A percentile compares a stretch with the other conserved stretches of the same genome.
Conservation (phyloP, 2,797 vertebrate genomes). For the Morelia viridis region DNA sequence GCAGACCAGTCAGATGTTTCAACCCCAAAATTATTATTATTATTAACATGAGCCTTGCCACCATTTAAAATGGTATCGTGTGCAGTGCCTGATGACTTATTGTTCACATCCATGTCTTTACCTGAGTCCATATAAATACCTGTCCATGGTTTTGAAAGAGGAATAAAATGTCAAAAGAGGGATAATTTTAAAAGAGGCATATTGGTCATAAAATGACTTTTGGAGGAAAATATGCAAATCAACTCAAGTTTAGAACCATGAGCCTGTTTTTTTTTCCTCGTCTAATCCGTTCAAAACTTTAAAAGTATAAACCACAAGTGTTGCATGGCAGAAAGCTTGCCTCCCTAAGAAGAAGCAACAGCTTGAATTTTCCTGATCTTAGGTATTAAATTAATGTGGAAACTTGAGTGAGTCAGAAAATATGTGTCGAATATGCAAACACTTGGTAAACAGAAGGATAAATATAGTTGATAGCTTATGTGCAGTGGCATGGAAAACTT, state of each 20-base stretch:
- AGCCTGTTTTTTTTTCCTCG: conserved; percentile 29
- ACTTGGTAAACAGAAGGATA: conserved; percentile 67
- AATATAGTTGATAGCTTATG: conserved; percentile 66
- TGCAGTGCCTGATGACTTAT: background rate
- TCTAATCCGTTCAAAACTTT: conserved; percentile 18
- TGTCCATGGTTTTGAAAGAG: background rate
- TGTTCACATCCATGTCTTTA: background rate
- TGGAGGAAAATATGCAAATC: conserved; percentile 30
- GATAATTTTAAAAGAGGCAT: too few relatives aligned
- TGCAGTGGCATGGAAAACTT: conserved; percentile 52
- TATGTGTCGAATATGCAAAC: conserved; percentile 51
- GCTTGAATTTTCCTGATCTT: conserved; percentile 21
- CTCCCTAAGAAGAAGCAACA: conserved; percentile 16
- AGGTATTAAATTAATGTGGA: conserved; percentile 39
- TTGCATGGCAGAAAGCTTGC: conserved; percentile 16
- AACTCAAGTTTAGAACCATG: conserved; percentile 20
- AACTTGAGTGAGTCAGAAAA: conserved; percentile 63
- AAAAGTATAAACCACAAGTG: background rate
- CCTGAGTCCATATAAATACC: background rate
- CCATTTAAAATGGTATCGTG: background rate
- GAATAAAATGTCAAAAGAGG: background rate
- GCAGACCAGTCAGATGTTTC: too few relatives aligned
- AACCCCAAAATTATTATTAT: too few relatives aligned
- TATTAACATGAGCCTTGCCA: background rate
- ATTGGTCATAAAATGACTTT: conserved; percentile 23